Evolutionary conservation across 2,797 vertebrate species (phyloP).

Genomic region (Sebastiscus albofasciatus): DNA sequence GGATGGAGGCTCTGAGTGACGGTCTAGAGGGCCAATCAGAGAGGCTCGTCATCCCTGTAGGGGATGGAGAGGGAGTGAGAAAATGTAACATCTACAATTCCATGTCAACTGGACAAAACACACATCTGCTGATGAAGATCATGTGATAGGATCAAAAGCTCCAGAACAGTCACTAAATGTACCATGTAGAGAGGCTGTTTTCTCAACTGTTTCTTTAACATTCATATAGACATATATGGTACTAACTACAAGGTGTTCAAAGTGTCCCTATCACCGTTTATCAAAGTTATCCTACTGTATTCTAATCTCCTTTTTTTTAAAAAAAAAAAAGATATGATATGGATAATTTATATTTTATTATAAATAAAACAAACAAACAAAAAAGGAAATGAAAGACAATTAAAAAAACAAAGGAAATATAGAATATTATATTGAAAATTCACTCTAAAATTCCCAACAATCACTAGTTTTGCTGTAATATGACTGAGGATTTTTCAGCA

Average conservation of each 20-base stretch:
- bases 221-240: neutral
- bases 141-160: neutral
- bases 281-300: neutral
- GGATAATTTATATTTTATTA: neutral
- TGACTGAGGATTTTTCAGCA: neutral
- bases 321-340: neutral
- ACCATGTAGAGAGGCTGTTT: neutral
- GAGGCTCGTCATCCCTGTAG: accelerated
- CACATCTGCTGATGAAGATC: neutral
- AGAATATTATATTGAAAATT: neutral
- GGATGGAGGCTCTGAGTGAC: slow-evolving; percentile 9
- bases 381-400: neutral
- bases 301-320: neutral
- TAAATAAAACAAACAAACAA: neutral
- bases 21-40: slow-evolving; percentile 2
- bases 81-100: neutral
- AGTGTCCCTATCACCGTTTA: neutral
- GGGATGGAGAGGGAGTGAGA: neutral
- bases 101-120: no score
- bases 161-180: neutral
- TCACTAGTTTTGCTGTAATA: neutral
- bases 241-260: neutral
- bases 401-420: no score
- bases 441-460: neutral
- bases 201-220: neutral